A percentile compares a stretch with the other conserved stretches of the same genome.
Evolutionary conservation across 2,113 vertebrate genomes (phyloP).

Genomic region (Camelus bactrianus): DNA sequence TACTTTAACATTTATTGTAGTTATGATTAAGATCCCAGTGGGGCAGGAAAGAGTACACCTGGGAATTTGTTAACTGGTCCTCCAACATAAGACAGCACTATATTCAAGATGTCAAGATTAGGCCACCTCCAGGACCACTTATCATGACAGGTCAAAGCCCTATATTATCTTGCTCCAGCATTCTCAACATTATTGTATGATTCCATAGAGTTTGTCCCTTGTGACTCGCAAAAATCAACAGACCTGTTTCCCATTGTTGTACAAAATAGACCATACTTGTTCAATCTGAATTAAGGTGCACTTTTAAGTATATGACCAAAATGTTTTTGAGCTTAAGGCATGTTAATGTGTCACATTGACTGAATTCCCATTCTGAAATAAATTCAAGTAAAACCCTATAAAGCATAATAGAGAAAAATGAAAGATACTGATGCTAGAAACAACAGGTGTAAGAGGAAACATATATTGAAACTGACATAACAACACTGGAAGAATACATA

Average conservation of each 20-base stretch:
- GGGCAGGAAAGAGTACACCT: background rate
- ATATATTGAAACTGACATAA: background rate
- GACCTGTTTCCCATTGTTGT: background rate
- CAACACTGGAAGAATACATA: background rate
- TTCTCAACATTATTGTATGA: background rate
- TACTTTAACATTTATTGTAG: background rate
- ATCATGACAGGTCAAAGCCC: background rate
- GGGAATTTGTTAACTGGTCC: background rate
- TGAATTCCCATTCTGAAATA: slow-evolving; percentile 11
- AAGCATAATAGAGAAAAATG: slow-evolving; percentile 1
- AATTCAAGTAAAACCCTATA: background rate
- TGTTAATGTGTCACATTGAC: background rate
- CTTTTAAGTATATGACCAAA: background rate
- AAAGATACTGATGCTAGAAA: background rate
- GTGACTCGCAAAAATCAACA: background rate
- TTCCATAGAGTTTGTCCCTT: background rate
- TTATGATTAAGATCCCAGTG: background rate
- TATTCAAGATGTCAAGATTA: background rate
- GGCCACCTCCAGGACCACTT: background rate
- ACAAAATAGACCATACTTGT: background rate
- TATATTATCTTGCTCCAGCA: background rate
- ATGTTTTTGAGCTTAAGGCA: background rate
- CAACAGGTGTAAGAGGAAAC: background rate
- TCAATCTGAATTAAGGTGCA: background rate
- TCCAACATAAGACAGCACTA: background rate